phyloP scores from a whole-genome alignment of 2,797 vertebrate species.

The Fundulus diaphanus region DNA sequence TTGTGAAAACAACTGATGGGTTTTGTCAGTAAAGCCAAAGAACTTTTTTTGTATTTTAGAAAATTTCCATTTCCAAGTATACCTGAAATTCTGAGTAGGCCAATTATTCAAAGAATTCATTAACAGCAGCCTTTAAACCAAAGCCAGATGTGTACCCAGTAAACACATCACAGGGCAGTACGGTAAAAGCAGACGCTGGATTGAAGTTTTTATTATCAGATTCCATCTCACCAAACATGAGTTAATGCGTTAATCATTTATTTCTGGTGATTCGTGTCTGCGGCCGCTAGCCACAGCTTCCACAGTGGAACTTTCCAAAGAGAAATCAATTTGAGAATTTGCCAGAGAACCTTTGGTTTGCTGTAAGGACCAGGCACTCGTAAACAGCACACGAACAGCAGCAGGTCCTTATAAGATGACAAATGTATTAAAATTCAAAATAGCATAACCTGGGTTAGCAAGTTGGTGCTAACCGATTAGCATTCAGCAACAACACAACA shows the following conservation, averaged over 20 bases:
- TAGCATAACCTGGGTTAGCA: no score
- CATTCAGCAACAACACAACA: no score
- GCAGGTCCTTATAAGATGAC: no score
- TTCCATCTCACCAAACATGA: slow-evolving; percentile 1
- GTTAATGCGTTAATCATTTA: slow-evolving; percentile 9
- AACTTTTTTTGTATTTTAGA: background rate
- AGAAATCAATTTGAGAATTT: background rate
- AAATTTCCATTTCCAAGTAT: slow-evolving; percentile 32
- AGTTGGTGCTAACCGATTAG: no score
- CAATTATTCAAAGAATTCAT: slow-evolving; percentile 71
- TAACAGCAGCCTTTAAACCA: slow-evolving; percentile 46
- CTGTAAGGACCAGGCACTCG: background rate
- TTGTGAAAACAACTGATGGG: background rate
- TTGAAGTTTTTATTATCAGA: slow-evolving; percentile 13
- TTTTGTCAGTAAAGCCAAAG: background rate
- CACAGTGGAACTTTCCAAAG: background rate
- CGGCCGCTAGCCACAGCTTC: background rate
- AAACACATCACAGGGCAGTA: slow-evolving; percentile 59
- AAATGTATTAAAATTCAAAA: no score
- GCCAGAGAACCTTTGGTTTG: background rate
- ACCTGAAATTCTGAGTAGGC: slow-evolving; percentile 43
- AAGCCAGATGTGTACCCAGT: slow-evolving; percentile 71
- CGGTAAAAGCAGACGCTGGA: slow-evolving; percentile 39
- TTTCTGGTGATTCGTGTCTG: background rate
- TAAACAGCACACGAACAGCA: background rate